Evolutionary conservation across 2,888 invertebrate genomes (phyloP).

Genomic region (Eucera pruinosa): DNA sequence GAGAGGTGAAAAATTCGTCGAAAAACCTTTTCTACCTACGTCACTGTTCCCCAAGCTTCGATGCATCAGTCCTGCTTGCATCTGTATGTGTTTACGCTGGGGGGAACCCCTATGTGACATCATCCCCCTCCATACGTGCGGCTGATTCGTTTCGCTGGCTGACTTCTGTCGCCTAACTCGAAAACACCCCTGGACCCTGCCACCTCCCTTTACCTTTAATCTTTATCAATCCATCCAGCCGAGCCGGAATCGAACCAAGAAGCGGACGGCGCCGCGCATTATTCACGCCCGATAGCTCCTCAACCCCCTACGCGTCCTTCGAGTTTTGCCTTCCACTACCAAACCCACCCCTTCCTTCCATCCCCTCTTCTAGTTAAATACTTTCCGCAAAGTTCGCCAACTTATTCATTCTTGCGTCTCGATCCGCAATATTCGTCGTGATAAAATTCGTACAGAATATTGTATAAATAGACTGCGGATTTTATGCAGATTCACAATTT

Average conservation of each 20-base stretch:
- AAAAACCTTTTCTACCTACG: conserved; percentile 60
- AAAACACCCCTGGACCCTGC: conserved; percentile 74
- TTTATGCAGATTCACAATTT: no score
- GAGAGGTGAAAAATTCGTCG: neutral
- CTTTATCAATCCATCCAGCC: conserved; percentile 83
- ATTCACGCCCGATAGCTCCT: conserved; percentile 81
- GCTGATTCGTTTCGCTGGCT: conserved; percentile 82
- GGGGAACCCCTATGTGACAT: conserved; percentile 81
- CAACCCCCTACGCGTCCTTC: conserved; percentile 58
- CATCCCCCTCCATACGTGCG: conserved; percentile 76
- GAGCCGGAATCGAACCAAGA: conserved; percentile 70
- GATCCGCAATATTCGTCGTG: neutral
- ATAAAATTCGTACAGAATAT: no score
- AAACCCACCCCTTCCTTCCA: conserved; percentile 38
- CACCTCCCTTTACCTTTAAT: conserved; percentile 82
- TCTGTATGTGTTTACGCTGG: conserved; percentile 77
- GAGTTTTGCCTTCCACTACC: conserved; percentile 31
- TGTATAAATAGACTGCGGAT: no score
- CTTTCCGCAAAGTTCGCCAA: conserved; percentile 36
- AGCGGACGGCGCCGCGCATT: conserved; percentile 78
- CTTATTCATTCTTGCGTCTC: neutral
- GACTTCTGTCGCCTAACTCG: conserved; percentile 84
- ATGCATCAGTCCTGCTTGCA: conserved; percentile 77
- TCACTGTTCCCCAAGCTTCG: conserved; percentile 68
- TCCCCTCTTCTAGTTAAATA: conserved; percentile 37